A percentile compares a stretch with the other conserved stretches of the same genome.
These are phyloP conservation scores for Drosophila rufa DNA, from an alignment of 1,140 invertebrate genomes.

Conservation along the genomic window DNA sequence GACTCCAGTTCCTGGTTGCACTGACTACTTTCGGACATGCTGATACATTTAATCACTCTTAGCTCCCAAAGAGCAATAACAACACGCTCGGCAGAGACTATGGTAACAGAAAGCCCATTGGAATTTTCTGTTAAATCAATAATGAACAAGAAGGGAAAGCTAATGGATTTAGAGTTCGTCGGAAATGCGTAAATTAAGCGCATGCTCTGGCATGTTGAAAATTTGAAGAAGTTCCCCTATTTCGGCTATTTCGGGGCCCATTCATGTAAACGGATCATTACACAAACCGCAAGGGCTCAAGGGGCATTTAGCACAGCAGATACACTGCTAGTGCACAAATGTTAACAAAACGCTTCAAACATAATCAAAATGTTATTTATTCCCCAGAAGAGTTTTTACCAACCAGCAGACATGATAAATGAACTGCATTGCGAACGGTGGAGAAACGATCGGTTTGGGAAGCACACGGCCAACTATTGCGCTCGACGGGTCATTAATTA, in stretches of 20 bases:
- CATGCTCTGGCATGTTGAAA: slow-evolving; percentile 37
- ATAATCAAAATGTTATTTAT: slow-evolving; percentile 73
- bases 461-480: slow-evolving; percentile 56
- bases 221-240: neutral
- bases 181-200: slow-evolving; percentile 41
- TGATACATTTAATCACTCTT: neutral
- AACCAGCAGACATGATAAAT: slow-evolving; percentile 68
- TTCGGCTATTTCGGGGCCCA: slow-evolving; percentile 14
- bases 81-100: neutral
- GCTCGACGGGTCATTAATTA: slow-evolving; percentile 74
- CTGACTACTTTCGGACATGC: neutral
- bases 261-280: slow-evolving; percentile 72
- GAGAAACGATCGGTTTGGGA: slow-evolving; percentile 55
- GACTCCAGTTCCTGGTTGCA: slow-evolving; percentile 11
- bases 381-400: slow-evolving; percentile 36
- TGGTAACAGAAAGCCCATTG: slow-evolving; percentile 3
- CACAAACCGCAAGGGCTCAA: slow-evolving; percentile 56
- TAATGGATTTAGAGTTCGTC: slow-evolving; percentile 12
- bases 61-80: neutral
- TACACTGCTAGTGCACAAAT: slow-evolving; percentile 13
- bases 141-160: slow-evolving; percentile 9
- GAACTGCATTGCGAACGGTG: slow-evolving; percentile 42
- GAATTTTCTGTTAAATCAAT: slow-evolving; percentile 10
- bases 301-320: slow-evolving; percentile 47
- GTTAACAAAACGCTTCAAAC: slow-evolving; percentile 58